These are phyloP conservation scores for Anthophora plumipes DNA, from an alignment of 2,888 invertebrate species.

Conservation along the genomic window DNA sequence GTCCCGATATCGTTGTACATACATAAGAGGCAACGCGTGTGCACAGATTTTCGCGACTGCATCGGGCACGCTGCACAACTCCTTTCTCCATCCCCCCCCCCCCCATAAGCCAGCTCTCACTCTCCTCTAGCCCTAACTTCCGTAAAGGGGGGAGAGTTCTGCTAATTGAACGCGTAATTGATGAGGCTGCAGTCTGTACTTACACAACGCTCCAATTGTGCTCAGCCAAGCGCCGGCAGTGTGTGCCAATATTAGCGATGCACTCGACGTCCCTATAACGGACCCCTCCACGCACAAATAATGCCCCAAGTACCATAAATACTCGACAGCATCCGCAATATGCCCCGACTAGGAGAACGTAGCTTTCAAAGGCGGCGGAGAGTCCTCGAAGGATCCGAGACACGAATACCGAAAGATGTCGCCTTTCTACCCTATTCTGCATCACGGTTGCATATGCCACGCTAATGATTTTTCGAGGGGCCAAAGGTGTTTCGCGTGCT, in stretches of 20 bases:
- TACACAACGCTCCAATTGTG: slow-evolving; percentile 82
- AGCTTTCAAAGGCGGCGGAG: slow-evolving; percentile 61
- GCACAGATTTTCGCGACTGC: slow-evolving; percentile 35
- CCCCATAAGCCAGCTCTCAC: background rate
- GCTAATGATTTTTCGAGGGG: slow-evolving; percentile 48
- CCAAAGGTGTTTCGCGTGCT: slow-evolving; percentile 45
- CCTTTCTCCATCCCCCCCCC: background rate
- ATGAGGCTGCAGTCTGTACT: slow-evolving; percentile 82
- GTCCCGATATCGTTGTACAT: too few species aligned
- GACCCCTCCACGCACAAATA: slow-evolving; percentile 79
- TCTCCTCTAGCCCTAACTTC: slow-evolving; percentile 23
- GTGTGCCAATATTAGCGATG: slow-evolving; percentile 81
- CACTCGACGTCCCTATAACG: slow-evolving; percentile 81
- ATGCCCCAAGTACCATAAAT: slow-evolving; percentile 81
- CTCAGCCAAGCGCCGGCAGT: slow-evolving; percentile 78
- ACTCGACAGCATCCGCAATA: slow-evolving; percentile 80
- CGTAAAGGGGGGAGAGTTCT: slow-evolving; percentile 64
- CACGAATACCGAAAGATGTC: slow-evolving; percentile 55
- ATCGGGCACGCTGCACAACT: slow-evolving; percentile 14
- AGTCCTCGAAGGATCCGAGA: slow-evolving; percentile 56
- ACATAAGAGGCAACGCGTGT: slow-evolving; percentile 18
- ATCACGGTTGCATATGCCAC: slow-evolving; percentile 23
- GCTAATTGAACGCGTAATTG: slow-evolving; percentile 81
- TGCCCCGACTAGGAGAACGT: slow-evolving; percentile 59
- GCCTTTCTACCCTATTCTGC: background rate